phyloP scores from a whole-genome alignment of 2,113 vertebrate species.

The Desmodus rotundus region DNA sequence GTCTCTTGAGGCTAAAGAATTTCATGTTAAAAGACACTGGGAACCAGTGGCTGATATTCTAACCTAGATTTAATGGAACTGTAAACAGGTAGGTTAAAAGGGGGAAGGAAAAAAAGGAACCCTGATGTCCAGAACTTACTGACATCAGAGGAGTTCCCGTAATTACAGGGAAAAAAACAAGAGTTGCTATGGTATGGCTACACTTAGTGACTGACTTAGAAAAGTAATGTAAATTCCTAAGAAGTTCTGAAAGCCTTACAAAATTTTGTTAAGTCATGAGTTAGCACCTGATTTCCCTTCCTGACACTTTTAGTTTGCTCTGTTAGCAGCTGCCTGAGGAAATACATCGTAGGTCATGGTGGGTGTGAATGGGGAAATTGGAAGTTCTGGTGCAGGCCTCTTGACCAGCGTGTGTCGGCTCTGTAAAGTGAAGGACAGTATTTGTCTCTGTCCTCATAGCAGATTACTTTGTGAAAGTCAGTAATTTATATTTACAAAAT shows the following conservation, averaged over 20 bases:
- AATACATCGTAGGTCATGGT: background rate
- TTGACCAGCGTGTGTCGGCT: background rate
- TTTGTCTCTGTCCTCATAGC: background rate
- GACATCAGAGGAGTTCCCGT: background rate
- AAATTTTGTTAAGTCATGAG: background rate
- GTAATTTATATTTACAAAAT: slow-evolving; percentile 4
- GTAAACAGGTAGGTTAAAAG: background rate
- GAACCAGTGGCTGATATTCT: background rate
- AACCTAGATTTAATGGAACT: background rate
- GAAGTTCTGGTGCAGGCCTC: background rate
- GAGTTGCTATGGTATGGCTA: background rate
- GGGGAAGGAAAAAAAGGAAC: background rate
- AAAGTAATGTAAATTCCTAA: background rate
- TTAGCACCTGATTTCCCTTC: slow-evolving; percentile 10
- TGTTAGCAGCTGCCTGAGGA: background rate
- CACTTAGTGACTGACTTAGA: background rate
- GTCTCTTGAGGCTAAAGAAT: slow-evolving; percentile 13
- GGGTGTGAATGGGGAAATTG: background rate
- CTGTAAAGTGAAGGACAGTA: background rate
- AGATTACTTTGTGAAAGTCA: background rate
- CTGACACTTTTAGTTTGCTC: background rate
- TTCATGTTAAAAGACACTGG: background rate
- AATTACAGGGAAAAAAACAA: background rate
- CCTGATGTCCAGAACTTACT: background rate
- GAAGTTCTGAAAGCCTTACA: background rate